Percentiles rank a stretch among this genome's conserved stretches.
These are phyloP conservation scores for Therioaphis trifolii DNA, from an alignment of 2,888 invertebrate species.

Conservation along the genomic window DNA sequence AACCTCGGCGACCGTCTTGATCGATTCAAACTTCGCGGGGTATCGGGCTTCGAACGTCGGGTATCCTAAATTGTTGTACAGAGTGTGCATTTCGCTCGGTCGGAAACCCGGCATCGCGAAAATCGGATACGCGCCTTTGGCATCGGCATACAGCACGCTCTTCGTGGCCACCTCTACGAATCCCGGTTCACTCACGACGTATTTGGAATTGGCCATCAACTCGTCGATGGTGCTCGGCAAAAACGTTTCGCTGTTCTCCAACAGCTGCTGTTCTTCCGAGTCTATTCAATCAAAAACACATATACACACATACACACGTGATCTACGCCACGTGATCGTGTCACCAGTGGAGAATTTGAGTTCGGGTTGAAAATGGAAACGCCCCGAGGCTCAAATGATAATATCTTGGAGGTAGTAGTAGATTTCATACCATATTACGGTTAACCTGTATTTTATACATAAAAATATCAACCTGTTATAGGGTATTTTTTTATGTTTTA, in stretches of 20 bases:
- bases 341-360: too few species aligned
- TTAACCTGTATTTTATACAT: too few species aligned
- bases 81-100: slow-evolving; percentile 67
- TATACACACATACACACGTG: too few species aligned
- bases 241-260: neutral
- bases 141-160: slow-evolving; percentile 67
- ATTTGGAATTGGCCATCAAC: slow-evolving; percentile 26
- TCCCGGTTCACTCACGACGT: slow-evolving; percentile 65
- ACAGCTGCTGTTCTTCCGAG: too few species aligned
- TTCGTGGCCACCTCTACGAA: slow-evolving; percentile 68
- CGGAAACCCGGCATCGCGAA: slow-evolving; percentile 69
- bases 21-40: slow-evolving; percentile 64
- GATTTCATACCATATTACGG: too few species aligned
- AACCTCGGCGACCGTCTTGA: slow-evolving; percentile 35
- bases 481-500: too few species aligned
- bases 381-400: too few species aligned
- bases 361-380: too few species aligned
- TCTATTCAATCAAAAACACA: too few species aligned
- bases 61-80: slow-evolving; percentile 68
- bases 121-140: slow-evolving; percentile 68
- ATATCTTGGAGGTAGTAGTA: too few species aligned
- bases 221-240: slow-evolving; percentile 49
- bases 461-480: too few species aligned
- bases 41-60: slow-evolving; percentile 69
- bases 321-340: too few species aligned